These are phyloP conservation scores for Colaptes auratus DNA, from an alignment of 2,113 vertebrate genomes.

Conservation along the genomic window DNA sequence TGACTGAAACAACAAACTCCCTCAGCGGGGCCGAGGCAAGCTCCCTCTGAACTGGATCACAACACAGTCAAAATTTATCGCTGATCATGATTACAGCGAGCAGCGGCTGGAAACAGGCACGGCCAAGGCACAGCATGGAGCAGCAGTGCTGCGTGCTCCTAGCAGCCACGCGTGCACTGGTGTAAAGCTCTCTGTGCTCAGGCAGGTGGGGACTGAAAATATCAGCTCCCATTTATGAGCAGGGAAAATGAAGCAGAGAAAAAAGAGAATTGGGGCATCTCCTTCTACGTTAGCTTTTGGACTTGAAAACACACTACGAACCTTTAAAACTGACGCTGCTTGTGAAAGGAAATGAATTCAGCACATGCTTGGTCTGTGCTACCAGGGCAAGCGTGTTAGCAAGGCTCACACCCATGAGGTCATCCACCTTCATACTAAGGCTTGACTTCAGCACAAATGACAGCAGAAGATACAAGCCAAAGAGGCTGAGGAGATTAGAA, in stretches of 20 bases:
- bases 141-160: accelerated
- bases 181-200: neutral
- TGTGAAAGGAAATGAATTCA: neutral
- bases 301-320: neutral
- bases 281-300: neutral
- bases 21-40: neutral
- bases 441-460: neutral
- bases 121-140: neutral
- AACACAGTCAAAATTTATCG: neutral
- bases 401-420: constrained; percentile 10
- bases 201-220: neutral
- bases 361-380: neutral
- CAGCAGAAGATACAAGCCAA: neutral
- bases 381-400: neutral
- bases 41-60: neutral
- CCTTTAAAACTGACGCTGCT: neutral
- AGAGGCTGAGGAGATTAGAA: neutral
- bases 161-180: accelerated
- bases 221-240: neutral
- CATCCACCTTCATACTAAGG: neutral
- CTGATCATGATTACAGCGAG: neutral
- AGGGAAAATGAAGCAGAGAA: neutral
- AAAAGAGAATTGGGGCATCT: neutral
- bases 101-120: accelerated
- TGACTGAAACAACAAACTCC: neutral